Conservation (phyloP, 2,888 invertebrate genomes). For the Gortyna flavago region DNA sequence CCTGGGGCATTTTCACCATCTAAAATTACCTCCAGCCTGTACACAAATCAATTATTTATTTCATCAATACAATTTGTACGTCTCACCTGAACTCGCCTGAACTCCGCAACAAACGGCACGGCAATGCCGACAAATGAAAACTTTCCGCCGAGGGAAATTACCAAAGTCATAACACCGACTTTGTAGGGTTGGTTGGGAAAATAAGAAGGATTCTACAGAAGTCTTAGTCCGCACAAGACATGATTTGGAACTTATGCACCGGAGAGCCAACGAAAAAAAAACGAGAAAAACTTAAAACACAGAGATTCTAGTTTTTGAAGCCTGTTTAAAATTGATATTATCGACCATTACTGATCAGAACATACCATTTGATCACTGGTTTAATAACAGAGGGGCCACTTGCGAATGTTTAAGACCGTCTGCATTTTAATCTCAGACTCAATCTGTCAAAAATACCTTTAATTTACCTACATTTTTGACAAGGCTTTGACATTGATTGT, state of each 20-base stretch:
- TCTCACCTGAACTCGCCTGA: slow-evolving; percentile 49
- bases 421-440: neutral
- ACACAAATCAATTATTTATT: slow-evolving; percentile 50
- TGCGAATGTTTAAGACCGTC: neutral
- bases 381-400: neutral
- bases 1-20: neutral
- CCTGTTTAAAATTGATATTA: neutral
- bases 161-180: slow-evolving; percentile 76
- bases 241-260: neutral
- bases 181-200: slow-evolving; percentile 59
- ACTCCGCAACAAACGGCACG: slow-evolving; percentile 45
- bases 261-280: neutral
- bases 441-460: too few relatives aligned
- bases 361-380: neutral
- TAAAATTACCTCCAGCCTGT: slow-evolving; percentile 2
- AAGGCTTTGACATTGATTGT: neutral
- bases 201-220: slow-evolving; percentile 59
- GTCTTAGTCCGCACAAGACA: slow-evolving; percentile 2
- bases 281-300: neutral
- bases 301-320: neutral
- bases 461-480: too few relatives aligned
- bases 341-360: neutral
- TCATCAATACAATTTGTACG: slow-evolving; percentile 53
- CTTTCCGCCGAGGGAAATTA: slow-evolving; percentile 81
- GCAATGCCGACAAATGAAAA: slow-evolving; percentile 69